phyloP scores from a whole-genome alignment of 2,888 invertebrate species.

The Ennomos quercinarius region DNA sequence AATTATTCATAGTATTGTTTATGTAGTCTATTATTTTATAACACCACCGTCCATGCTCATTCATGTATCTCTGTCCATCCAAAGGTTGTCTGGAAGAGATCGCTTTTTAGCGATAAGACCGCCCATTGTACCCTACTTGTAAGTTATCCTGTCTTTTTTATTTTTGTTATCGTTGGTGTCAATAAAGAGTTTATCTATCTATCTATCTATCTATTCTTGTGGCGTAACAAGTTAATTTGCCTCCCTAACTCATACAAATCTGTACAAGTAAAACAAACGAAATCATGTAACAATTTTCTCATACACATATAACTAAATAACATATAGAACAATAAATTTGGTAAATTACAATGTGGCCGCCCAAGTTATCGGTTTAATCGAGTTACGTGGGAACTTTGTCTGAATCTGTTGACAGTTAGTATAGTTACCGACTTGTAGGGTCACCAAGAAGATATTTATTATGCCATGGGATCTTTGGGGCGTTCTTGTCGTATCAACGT shows the following conservation, averaged over 20 bases:
- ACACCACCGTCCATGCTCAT: too few species aligned
- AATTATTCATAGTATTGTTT: too few species aligned
- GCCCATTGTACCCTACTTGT: too few species aligned
- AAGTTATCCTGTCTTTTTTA: too few species aligned
- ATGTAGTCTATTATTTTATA: too few species aligned
- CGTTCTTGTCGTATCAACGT: not conserved
- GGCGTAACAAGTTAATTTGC: not conserved
- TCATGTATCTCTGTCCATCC: too few species aligned
- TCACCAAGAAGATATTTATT: conserved; percentile 6
- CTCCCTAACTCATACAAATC: conserved; percentile 1
- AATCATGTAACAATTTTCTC: conserved; percentile 8
- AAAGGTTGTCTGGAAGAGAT: too few species aligned
- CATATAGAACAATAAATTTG: conserved; percentile 6
- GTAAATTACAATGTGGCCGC: conserved; percentile 8
- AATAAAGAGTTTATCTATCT: too few species aligned
- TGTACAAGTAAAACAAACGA: conserved; percentile 5
- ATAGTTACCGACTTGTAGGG: conserved; percentile 2
- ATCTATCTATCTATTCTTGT: too few species aligned
- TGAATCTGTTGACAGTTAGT: not conserved
- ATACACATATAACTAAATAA: conserved; percentile 1
- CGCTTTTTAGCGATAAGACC: too few species aligned
- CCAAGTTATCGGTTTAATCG: conserved; percentile 12
- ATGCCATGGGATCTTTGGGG: not conserved
- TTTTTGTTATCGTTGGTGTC: too few species aligned
- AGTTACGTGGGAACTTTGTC: conserved; percentile 10